These are phyloP conservation scores for Ptychochromis oligacanthus DNA, from an alignment of 2,113 vertebrate genomes.

Conservation along the genomic window DNA sequence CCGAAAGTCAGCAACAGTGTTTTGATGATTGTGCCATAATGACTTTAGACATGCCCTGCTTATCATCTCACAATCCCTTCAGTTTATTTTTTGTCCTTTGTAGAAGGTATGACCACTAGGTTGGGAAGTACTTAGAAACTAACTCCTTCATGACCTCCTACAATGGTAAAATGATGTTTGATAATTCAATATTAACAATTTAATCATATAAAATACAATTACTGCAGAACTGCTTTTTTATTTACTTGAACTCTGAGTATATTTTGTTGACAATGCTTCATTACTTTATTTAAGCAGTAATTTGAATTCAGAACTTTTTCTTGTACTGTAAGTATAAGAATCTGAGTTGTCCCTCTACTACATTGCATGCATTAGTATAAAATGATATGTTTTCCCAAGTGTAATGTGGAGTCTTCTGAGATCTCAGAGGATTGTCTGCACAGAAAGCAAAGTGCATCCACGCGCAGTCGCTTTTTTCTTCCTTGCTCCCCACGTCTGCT, in stretches of 20 bases:
- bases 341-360: neutral
- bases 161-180: neutral
- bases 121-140: neutral
- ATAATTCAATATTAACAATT: neutral
- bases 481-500: constrained; percentile 38
- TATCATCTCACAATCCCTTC: neutral
- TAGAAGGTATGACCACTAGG: neutral
- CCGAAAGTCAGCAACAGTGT: neutral
- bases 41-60: neutral
- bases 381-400: constrained; percentile 4
- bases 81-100: neutral
- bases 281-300: neutral
- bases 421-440: constrained; percentile 27
- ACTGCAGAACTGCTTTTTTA: neutral
- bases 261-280: neutral
- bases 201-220: neutral
- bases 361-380: neutral
- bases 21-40: neutral
- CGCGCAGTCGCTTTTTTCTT: constrained; percentile 45
- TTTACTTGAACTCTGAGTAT: neutral
- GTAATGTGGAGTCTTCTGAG: constrained; percentile 29
- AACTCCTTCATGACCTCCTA: neutral
- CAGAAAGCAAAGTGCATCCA: constrained; percentile 54
- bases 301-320: neutral
- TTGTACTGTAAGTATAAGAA: neutral